A percentile compares a stretch with the other conserved stretches of the same genome.
Conservation (phyloP, 2,797 vertebrate genomes). For the Cyclura pinguis region DNA sequence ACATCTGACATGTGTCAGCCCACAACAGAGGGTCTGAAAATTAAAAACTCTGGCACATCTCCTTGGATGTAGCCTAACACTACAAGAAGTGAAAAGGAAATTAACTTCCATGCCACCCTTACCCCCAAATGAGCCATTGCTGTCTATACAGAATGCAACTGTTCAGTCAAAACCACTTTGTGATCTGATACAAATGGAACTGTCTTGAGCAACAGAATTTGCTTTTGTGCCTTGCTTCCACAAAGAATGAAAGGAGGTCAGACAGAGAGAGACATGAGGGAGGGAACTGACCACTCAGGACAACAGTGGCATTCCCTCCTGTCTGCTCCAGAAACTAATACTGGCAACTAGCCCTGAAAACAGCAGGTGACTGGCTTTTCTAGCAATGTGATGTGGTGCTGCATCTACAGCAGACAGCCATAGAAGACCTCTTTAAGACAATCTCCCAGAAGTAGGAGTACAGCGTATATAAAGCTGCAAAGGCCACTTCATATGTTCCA, state of each 20-base stretch:
- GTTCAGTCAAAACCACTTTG: conserved; percentile 65
- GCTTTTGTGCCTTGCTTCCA: conserved; percentile 57
- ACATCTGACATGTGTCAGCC: conserved; percentile 49
- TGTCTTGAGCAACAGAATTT: conserved; percentile 54
- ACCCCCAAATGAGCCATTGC: conserved; percentile 63
- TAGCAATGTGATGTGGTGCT: accelerated
- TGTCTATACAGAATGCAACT: conserved; percentile 65
- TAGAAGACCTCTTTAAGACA: neutral
- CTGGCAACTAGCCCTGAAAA: conserved; percentile 6
- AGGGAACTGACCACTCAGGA: conserved; percentile 37
- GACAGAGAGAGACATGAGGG: conserved; percentile 48
- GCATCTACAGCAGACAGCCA: neutral
- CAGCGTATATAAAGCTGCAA: neutral
- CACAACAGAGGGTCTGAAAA: conserved; percentile 49
- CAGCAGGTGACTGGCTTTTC: neutral
- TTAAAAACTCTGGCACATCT: conserved; percentile 44
- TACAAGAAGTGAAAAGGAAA: conserved; percentile 64
- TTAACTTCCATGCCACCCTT: conserved; percentile 26
- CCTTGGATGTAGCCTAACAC: conserved; percentile 59
- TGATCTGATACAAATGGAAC: conserved; percentile 33
- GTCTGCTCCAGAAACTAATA: neutral
- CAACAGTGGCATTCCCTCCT: conserved; percentile 2
- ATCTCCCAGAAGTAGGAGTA: conserved; percentile 2
- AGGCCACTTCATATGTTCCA: neutral
- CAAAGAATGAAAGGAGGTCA: conserved; percentile 47